Evolutionary conservation across 2,113 vertebrate species (phyloP).

Genomic region (Bubalus kerabau): DNA sequence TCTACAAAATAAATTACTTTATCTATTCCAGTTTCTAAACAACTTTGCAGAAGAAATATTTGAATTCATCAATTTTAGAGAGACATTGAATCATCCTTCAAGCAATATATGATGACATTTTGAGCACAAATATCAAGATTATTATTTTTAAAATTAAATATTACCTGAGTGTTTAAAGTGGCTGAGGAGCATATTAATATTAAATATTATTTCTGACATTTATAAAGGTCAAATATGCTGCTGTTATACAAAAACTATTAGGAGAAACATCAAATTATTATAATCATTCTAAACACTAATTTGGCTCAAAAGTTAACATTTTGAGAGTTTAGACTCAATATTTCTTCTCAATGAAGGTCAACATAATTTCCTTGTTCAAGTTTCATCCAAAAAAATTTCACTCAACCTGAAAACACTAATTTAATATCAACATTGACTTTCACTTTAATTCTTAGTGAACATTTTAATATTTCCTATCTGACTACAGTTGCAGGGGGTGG

Average conservation of each 20-base stretch:
- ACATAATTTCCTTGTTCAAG: constrained; percentile 64
- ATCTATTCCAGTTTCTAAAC: constrained; percentile 61
- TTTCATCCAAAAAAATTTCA: constrained; percentile 55
- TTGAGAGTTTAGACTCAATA: constrained; percentile 65
- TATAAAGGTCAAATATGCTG: constrained; percentile 82
- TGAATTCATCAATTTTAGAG: constrained; percentile 71
- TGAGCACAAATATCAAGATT: constrained; percentile 85
- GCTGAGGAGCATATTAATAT: constrained; percentile 82
- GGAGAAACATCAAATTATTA: constrained; percentile 79
- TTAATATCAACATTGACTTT: constrained; percentile 45
- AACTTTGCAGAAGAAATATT: constrained; percentile 56
- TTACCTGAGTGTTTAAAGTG: constrained; percentile 84
- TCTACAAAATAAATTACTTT: constrained; percentile 28
- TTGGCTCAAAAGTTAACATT: constrained; percentile 77
- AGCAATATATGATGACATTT: constrained; percentile 84
- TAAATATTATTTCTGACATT: constrained; percentile 86
- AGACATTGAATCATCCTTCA: constrained; percentile 76
- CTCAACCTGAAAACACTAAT: constrained; percentile 41
- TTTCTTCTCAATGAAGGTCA: constrained; percentile 71
- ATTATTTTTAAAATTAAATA: constrained; percentile 85
- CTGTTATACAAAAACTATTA: constrained; percentile 76
- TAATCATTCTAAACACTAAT: constrained; percentile 76
- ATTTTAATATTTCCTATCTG: constrained; percentile 48
- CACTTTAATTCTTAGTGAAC: neutral
- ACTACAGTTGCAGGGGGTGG: neutral